Evolutionary conservation across 2,113 vertebrate genomes (phyloP).

Genomic region (Bubo blakistoni): DNA sequence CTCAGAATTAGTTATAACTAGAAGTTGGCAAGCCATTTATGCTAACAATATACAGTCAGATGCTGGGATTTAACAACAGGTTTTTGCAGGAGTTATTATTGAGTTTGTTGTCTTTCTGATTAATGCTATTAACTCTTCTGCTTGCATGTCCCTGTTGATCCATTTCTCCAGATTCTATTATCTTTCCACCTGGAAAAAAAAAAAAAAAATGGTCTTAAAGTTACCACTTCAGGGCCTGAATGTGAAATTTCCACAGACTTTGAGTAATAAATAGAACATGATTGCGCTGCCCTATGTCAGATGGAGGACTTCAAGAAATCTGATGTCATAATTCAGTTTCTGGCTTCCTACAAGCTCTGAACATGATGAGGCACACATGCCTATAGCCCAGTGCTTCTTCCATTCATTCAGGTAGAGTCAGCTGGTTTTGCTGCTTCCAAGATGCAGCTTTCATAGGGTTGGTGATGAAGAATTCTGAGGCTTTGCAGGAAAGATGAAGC

Average conservation of each 20-base stretch:
- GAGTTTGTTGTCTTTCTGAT: slow-evolving; percentile 12
- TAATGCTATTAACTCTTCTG: neutral
- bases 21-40: slow-evolving; percentile 10
- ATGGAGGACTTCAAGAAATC: neutral
- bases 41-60: neutral
- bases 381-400: neutral
- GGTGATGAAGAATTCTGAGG: neutral
- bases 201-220: neutral
- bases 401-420: neutral
- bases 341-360: neutral
- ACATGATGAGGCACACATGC: neutral
- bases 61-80: neutral
- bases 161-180: neutral
- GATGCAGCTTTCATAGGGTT: neutral
- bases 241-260: neutral
- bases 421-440: neutral
- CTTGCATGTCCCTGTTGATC: neutral
- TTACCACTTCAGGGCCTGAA: neutral
- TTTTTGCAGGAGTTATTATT: neutral
- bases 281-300: neutral
- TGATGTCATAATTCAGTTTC: neutral
- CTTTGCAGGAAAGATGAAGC: neutral
- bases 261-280: neutral
- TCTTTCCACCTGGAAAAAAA: neutral
- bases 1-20: slow-evolving; percentile 4